Base-by-base conservation (phyloP, 2,888 invertebrate species). In the Pteria penguin region DNA sequence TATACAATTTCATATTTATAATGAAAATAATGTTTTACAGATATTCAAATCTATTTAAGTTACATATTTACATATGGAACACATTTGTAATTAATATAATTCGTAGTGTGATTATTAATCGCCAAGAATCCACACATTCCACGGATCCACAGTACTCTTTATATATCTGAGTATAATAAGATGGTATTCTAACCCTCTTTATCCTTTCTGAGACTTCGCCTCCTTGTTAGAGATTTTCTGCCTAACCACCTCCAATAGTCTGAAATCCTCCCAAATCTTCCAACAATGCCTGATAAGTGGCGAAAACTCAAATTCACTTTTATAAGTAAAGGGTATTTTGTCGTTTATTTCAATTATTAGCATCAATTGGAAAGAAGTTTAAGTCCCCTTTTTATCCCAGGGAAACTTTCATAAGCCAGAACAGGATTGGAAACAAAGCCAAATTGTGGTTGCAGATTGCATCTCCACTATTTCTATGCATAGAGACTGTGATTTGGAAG, bases 281-380 rank as follows among this genome's bases (percentile, higher is more conserved):
- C 27, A 55, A 65, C 72, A 69, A 72, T 70, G 68, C 63, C 55
- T 68, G 76, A 77, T 77, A 77, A 77, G 70, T 77, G 73, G 54
- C 45, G 65, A 62, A 70, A 65, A 63, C 57, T 45, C 32, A 31
- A 65, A 65, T 36, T 55, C 52, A 62, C 55, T 31, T 69, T 63
- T 57, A 29, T 36, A 67, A 69, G 65, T 63, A 62, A 72, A 54
- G 72, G 60, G 61, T 63, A 72, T 4, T 33, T 72, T 69, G 61
- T 69, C 73, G 61, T 77, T 65, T 58, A 69, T 77, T 77, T 77
- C 76, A 77, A 77, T 77, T 77, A 77, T 68, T 63, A 58, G 58
- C 61, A 77, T 72, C 76, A 69, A 63, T 60, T 69, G 62, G 68
- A 69, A 69, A 67, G 68, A 73, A 77, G 65, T 69, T 60, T 73